Base-by-base conservation (phyloP, 1,140 invertebrate genomes). In the Atta texana region DNA sequence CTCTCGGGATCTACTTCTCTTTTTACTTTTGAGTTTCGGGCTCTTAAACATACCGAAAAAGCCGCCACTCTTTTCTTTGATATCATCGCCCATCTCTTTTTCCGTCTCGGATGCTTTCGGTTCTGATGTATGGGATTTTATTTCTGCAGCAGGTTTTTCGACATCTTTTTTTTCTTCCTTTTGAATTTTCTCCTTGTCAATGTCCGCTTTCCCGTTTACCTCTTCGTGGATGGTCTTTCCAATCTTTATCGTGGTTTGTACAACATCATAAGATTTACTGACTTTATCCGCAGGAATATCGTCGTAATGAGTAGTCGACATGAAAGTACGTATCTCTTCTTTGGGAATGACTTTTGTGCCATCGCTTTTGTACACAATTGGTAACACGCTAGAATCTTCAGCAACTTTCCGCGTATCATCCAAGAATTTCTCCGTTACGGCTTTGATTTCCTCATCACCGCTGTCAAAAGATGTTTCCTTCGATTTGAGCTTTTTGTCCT, bases 1-100 rank as follows among this genome's bases (percentile, higher is more conserved):
- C 75, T 94, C 93, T 72, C 91, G 93, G 0, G 93, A 93, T 44
- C 91, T 92, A 39, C 91, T 94, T 74, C 92, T 91, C 59, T 88
- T 89, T 69, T 94, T 95, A 0, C 75, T 72, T 57, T 92, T 94
- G 1, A 88, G 81, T 71, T 94, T 95, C 0, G 94, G 94, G 81
- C 94, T 94, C 85, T 92, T 93, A 51, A 95, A 95, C 68, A 93
- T 94, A 4, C 92, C 89, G 49, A 95, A 94, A 44, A 95, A 92
- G 12, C 93, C 93, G 0, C 89, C 82, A 49, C 88, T 91, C 63
- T 93, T 94, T 10, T 94, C 94, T 31, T 92, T 92, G 0, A 8
- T 51, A 3, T 89, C 90, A 0, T 89, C 89, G 0, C 7, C 7
- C 0, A 24, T 3, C 4, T 81, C 87, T 34, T 75, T 81, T 3